Evolutionary conservation across 1,140 invertebrate genomes (phyloP).

Genomic region (Trachymyrmex septentrionalis): DNA sequence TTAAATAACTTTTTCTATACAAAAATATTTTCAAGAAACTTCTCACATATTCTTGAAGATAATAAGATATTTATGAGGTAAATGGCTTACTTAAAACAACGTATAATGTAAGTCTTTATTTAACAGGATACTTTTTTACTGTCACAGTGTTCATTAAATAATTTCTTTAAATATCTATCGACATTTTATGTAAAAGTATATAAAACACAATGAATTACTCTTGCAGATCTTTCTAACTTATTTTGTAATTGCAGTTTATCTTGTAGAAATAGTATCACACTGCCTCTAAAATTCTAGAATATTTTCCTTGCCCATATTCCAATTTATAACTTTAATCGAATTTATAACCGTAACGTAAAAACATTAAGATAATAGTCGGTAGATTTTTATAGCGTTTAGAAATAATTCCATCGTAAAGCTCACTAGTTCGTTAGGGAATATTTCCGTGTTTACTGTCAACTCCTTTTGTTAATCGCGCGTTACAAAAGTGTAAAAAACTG

Average conservation of each 20-base stretch:
- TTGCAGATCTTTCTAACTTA: neutral
- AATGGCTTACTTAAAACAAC: neutral
- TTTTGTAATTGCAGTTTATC: neutral
- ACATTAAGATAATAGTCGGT: neutral
- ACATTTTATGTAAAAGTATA: neutral
- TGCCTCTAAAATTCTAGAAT: neutral
- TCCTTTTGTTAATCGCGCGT: constrained; percentile 42
- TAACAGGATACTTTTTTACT: neutral
- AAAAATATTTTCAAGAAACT: neutral
- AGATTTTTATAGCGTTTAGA: neutral
- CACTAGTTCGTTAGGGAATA: constrained; percentile 10
- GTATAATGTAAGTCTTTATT: neutral
- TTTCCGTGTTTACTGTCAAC: constrained; percentile 21
- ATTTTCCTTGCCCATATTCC: neutral
- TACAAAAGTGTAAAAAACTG: constrained; percentile 21
- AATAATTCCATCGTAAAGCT: neutral
- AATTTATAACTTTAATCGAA: constrained; percentile 15
- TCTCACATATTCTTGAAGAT: neutral
- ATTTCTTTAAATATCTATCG: neutral
- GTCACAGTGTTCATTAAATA: neutral
- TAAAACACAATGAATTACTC: too few species aligned
- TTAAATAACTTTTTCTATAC: neutral
- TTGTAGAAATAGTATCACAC: neutral
- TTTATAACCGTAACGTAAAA: neutral
- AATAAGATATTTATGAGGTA: neutral